These are phyloP conservation scores for Catagonus wagneri DNA, from an alignment of 2,113 vertebrate species.

Conservation along the genomic window DNA sequence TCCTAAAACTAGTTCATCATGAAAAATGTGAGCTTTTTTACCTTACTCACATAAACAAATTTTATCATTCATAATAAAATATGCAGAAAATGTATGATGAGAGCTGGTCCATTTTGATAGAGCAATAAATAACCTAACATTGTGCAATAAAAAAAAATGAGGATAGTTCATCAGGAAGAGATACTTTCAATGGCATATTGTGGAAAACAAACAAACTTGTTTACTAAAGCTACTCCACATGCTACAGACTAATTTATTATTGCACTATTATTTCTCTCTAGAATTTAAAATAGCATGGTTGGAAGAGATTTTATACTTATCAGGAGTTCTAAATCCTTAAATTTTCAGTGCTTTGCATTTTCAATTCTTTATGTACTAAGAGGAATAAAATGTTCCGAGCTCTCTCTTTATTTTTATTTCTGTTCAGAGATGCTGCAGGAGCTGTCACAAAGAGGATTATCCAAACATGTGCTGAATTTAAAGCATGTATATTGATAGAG, in stretches of 20 bases:
- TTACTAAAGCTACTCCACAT: constrained; percentile 69
- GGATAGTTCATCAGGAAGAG: constrained; percentile 67
- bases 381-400: constrained; percentile 69
- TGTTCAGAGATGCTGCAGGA: constrained; percentile 59
- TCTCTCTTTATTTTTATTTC: constrained; percentile 72
- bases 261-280: constrained; percentile 70
- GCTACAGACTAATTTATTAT: constrained; percentile 73
- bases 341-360: constrained; percentile 74
- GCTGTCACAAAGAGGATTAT: constrained; percentile 72
- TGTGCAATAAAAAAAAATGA: constrained; percentile 65
- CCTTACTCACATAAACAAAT: constrained; percentile 62
- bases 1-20: constrained; percentile 57
- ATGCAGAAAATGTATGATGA: constrained; percentile 78
- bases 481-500: constrained; percentile 25
- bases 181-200: constrained; percentile 64
- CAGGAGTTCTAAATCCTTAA: constrained; percentile 74
- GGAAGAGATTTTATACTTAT: constrained; percentile 74
- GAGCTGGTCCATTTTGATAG: constrained; percentile 73
- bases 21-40: constrained; percentile 74
- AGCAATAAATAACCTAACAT: constrained; percentile 75
- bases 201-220: constrained; percentile 59
- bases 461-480: constrained; percentile 72
- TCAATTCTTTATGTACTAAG: constrained; percentile 72
- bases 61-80: constrained; percentile 74
- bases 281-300: constrained; percentile 69